These are phyloP conservation scores for Scotopteryx bipunctaria DNA, from an alignment of 2,888 invertebrate genomes.

Conservation along the genomic window DNA sequence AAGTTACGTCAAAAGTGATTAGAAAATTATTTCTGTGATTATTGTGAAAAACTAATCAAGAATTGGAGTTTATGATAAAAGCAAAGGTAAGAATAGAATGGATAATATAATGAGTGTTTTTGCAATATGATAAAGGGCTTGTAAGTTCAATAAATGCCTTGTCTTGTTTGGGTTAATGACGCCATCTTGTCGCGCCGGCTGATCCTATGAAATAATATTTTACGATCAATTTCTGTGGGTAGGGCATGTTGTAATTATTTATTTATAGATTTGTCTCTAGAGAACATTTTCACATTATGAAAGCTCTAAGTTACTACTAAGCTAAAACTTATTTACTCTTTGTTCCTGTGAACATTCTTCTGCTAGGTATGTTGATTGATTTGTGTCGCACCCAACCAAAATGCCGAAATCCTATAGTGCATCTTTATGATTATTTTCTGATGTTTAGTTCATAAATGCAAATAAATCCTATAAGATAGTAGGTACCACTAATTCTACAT, in stretches of 20 bases:
- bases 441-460: neutral
- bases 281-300: conserved; percentile 18
- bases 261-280: conserved; percentile 36
- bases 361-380: conserved; percentile 40
- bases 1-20: conserved; percentile 73
- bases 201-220: conserved; percentile 73
- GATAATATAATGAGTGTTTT: neutral
- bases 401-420: conserved; percentile 26
- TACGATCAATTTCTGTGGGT: conserved; percentile 54
- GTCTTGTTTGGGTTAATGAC: conserved; percentile 77
- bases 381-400: conserved; percentile 37
- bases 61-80: conserved; percentile 57
- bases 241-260: conserved; percentile 49
- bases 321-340: neutral
- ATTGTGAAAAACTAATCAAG: conserved; percentile 57
- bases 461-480: neutral
- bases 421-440: neutral
- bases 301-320: neutral
- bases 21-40: conserved; percentile 68
- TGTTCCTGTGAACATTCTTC: conserved; percentile 27
- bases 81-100: conserved; percentile 48
- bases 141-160: conserved; percentile 40
- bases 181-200: conserved; percentile 84
- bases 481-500: neutral
- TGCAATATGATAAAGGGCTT: neutral